Base-by-base conservation (phyloP, 1,140 invertebrate genomes). In the Heterodera schachtii region DNA sequence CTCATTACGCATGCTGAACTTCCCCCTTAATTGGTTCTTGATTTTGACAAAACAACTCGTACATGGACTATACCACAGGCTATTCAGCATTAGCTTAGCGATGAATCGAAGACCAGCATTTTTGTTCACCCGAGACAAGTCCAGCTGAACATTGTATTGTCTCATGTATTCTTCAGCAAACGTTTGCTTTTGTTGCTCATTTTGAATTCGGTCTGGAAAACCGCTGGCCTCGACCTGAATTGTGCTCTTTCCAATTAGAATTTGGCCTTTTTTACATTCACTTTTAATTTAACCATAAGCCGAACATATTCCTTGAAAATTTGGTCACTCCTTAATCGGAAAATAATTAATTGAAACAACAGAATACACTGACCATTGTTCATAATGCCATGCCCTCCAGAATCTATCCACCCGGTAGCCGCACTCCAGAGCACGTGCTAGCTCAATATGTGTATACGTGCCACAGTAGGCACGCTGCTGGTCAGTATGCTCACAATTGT, bases 1-100 rank as follows among this genome's bases (percentile, higher is more conserved):
- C 41, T 9, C 69, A 5, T 71, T 71, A 3, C 69, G 69, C 69
- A 71, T 71, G 21, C 69, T 71, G 69, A 71, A 69, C 19, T 69
- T 69, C 2, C 67, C 67, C 41, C 41, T 69, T 2, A 69, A 31
- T 31, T 1, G 1, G 31, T 0, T 31, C 11, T 52, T 6, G 49
- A 6, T 52, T 31, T 31, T 31, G 31, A 31, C 31, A 31, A 31
- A 31, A 31, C 31, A 31, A 31, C 31, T 31, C 31, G 31, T 31
- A 31, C 0, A 31, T 31, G 31, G 31, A 31, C 31, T 31, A 31
- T 69, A 69, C 41, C 67, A 69, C 0, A 69, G 67, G 16, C 67
- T 69, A 19, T 69, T 69, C 49, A 69, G 2, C 67, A 7, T 69
- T 43, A 69, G 16, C 16, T 69, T 69, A 9, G 67, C n/a, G 67